Conservation (phyloP, 1,140 invertebrate genomes). For the Coenobita brevimanus region DNA sequence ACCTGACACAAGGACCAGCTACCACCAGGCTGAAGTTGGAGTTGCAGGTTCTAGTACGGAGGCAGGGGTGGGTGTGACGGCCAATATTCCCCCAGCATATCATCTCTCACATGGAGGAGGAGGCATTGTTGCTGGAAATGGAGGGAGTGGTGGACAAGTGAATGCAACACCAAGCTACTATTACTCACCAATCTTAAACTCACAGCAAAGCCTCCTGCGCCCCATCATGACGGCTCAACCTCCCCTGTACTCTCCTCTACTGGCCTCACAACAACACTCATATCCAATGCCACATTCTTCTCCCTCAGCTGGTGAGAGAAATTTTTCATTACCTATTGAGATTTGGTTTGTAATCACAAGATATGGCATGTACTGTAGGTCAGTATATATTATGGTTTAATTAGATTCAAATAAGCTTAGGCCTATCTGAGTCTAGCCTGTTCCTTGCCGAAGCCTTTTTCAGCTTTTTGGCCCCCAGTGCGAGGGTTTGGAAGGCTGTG, state of each 20-base stretch:
- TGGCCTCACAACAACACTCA: constrained; percentile 55
- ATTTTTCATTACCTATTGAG: too few relatives aligned
- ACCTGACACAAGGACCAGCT: neutral
- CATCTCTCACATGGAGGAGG: constrained; percentile 17
- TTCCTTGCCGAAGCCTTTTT: too few relatives aligned
- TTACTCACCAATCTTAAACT: constrained; percentile 57
- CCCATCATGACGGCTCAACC: constrained; percentile 63
- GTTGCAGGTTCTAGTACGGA: neutral
- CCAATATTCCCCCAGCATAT: constrained; percentile 4
- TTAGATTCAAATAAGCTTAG: too few relatives aligned
- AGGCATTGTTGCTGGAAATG: neutral
- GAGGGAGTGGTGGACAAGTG: constrained; percentile 27
- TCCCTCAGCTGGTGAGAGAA: constrained; percentile 53
- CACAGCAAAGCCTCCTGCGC: constrained; percentile 44
- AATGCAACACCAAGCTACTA: constrained; percentile 50
- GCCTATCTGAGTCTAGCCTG: too few relatives aligned
- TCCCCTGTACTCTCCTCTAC: constrained; percentile 56
- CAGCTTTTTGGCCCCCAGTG: too few relatives aligned
- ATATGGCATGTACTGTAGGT: too few relatives aligned
- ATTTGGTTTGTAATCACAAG: too few relatives aligned
- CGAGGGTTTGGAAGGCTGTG: too few relatives aligned
- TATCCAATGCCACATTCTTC: constrained; percentile 61
- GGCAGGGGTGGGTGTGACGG: neutral
- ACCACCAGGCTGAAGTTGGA: neutral
- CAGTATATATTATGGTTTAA: too few relatives aligned